Percentiles rank a stretch among this genome's conserved stretches.
Evolutionary conservation across 2,797 vertebrate species (phyloP).

Genomic region (Diplodus puntazzo): DNA sequence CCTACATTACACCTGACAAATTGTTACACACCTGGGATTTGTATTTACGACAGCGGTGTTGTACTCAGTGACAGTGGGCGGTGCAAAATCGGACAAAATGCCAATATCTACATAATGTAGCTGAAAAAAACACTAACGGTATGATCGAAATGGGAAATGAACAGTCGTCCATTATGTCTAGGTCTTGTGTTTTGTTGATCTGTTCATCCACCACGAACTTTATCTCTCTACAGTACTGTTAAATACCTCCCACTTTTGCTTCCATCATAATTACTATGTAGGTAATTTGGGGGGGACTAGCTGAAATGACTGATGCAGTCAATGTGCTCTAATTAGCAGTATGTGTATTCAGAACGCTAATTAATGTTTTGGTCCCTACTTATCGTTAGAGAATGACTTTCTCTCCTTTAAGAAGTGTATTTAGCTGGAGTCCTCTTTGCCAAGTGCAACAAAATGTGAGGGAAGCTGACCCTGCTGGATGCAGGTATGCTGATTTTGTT

Average conservation of each 20-base stretch:
- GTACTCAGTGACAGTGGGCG: too few relatives aligned
- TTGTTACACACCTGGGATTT: too few relatives aligned
- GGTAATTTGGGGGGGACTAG: background rate
- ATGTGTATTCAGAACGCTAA: background rate
- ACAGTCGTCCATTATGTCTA: background rate
- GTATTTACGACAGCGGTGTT: too few relatives aligned
- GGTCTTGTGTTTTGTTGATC: background rate
- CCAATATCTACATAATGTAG: too few relatives aligned
- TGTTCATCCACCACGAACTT: background rate
- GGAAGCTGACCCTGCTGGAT: background rate
- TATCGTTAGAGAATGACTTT: background rate
- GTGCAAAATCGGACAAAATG: too few relatives aligned
- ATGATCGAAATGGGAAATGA: background rate
- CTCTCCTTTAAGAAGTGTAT: background rate
- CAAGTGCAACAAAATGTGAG: constrained; percentile 1
- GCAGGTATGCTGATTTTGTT: background rate
- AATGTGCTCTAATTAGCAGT: background rate
- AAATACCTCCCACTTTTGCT: background rate
- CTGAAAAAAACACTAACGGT: background rate
- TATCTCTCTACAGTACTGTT: background rate
- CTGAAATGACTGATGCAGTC: background rate
- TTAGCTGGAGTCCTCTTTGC: background rate
- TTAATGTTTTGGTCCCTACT: background rate
- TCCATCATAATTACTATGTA: background rate
- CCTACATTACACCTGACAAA: too few relatives aligned